Percentiles rank a stretch among this genome's conserved stretches.
These are phyloP conservation scores for Drosophila lacertosa DNA, from an alignment of 1,140 invertebrate genomes.

Conservation along the genomic window DNA sequence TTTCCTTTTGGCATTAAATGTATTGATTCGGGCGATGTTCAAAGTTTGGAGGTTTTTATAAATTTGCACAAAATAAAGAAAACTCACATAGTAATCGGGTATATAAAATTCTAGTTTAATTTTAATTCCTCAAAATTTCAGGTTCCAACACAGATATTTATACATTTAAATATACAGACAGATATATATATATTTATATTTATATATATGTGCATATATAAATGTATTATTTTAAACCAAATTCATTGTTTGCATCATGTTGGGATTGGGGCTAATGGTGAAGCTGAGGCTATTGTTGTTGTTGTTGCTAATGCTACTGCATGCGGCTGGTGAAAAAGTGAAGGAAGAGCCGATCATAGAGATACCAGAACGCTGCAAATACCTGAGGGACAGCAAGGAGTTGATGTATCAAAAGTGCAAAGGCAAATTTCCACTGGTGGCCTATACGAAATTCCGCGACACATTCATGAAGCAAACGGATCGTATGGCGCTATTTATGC, in stretches of 20 bases:
- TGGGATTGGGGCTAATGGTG: slow-evolving; percentile 7
- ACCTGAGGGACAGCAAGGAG: slow-evolving; percentile 3
- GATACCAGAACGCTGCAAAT: slow-evolving; percentile 47
- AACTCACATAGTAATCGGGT: neutral
- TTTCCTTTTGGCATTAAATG: too few species aligned
- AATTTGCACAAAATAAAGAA: too few species aligned
- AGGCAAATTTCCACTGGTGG: slow-evolving; percentile 39
- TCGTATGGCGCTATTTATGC: slow-evolving; percentile 44
- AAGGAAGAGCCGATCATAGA: neutral
- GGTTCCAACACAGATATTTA: neutral
- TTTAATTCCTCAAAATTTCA: neutral
- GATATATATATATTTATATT: neutral
- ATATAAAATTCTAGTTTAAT: neutral
- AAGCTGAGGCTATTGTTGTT: neutral
- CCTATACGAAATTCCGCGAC: slow-evolving; percentile 52
- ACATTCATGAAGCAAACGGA: slow-evolving; percentile 47
- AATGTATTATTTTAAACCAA: slow-evolving; percentile 6
- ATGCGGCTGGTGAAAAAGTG: neutral
- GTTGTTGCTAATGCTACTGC: neutral
- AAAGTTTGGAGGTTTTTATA: too few species aligned
- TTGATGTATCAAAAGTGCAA: slow-evolving; percentile 24
- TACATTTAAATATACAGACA: too few species aligned
- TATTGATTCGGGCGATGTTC: too few species aligned
- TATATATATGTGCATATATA: slow-evolving; percentile 2
- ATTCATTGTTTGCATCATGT: slow-evolving; percentile 18